phyloP scores from a whole-genome alignment of 2,888 invertebrate genomes.

The Liopterus haemorrhoidalis region DNA sequence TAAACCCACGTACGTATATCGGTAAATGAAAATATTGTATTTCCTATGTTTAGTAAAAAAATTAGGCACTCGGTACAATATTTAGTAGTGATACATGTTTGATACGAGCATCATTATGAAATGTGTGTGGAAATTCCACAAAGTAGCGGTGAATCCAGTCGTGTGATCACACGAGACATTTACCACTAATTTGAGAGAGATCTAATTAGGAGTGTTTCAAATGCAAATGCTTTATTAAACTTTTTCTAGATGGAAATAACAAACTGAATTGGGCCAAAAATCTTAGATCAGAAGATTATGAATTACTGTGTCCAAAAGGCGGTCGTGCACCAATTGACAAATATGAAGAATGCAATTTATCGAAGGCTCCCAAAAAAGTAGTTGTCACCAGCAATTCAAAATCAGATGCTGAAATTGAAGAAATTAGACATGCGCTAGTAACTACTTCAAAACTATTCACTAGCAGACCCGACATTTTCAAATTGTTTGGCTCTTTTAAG shows the following conservation, averaged over 20 bases:
- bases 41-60: too few relatives aligned
- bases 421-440: slow-evolving; percentile 58
- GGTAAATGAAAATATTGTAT: too few relatives aligned
- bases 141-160: too few relatives aligned
- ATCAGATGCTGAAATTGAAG: slow-evolving; percentile 44
- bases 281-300: slow-evolving; percentile 50
- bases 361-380: slow-evolving; percentile 54
- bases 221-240: not conserved
- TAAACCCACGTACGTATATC: too few relatives aligned
- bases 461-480: slow-evolving; percentile 55
- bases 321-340: slow-evolving; percentile 51
- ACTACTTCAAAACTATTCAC: slow-evolving; percentile 53
- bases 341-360: slow-evolving; percentile 56
- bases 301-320: slow-evolving; percentile 59
- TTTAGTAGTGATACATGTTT: too few relatives aligned
- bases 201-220: slow-evolving; percentile 1
- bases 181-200: not conserved
- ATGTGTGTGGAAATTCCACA: too few relatives aligned
- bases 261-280: slow-evolving; percentile 48
- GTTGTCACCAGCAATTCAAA: slow-evolving; percentile 45
- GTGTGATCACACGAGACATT: too few relatives aligned
- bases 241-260: slow-evolving; percentile 53
- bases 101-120: too few relatives aligned
- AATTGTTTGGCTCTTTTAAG: slow-evolving; percentile 58
- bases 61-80: too few relatives aligned